A percentile compares a stretch with the other conserved stretches of the same genome.
These are phyloP conservation scores for Acrossocheilus wenchowensis DNA, from an alignment of 2,797 vertebrate species.

Conservation along the genomic window DNA sequence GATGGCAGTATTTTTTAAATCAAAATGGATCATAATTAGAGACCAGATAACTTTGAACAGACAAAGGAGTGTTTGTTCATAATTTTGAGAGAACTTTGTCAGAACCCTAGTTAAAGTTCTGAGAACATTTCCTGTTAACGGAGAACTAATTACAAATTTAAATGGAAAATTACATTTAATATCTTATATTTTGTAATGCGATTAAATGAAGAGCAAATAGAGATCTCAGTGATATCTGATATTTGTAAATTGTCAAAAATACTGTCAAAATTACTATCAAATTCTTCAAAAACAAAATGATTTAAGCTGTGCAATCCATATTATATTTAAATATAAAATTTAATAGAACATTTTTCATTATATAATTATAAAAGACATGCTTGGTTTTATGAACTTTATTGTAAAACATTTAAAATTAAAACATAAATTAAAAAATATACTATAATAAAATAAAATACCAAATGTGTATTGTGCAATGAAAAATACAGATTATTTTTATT, in stretches of 20 bases:
- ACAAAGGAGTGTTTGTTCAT: neutral
- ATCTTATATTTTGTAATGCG: neutral
- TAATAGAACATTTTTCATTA: neutral
- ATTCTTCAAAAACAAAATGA: neutral
- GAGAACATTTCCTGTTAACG: neutral
- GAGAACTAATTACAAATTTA: neutral
- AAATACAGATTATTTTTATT: too few species aligned
- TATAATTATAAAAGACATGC: neutral
- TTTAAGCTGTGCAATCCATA: neutral
- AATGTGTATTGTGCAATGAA: too few species aligned
- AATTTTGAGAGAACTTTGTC: neutral
- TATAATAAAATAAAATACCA: too few species aligned
- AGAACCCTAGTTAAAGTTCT: neutral
- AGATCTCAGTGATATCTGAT: neutral
- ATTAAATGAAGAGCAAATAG: neutral
- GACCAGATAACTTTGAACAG: neutral
- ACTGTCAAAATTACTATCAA: neutral
- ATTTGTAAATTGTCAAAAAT: neutral
- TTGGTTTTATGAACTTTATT: neutral
- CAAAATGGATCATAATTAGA: neutral
- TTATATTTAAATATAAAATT: neutral
- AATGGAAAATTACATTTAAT: neutral
- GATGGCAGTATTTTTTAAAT: neutral
- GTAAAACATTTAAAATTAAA: neutral
- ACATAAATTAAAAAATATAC: too few species aligned